These are phyloP conservation scores for Erpetoichthys calabaricus DNA, from an alignment of 2,797 vertebrate genomes.

Conservation along the genomic window DNA sequence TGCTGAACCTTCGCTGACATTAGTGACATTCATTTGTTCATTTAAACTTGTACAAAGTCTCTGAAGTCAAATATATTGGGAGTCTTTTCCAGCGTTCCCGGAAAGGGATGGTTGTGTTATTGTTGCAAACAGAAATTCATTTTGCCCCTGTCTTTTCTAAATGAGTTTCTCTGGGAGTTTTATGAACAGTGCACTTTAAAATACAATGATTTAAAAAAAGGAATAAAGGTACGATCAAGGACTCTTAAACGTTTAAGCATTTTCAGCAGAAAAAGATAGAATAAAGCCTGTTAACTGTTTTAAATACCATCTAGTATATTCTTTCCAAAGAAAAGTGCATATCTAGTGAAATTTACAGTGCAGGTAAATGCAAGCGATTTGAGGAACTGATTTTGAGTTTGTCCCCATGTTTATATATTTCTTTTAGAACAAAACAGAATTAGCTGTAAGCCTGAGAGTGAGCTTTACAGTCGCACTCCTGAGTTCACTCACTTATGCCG, in stretches of 20 bases:
- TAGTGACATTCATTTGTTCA: slow-evolving; percentile 6
- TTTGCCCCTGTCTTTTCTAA: background rate
- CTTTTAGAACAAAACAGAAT: no score
- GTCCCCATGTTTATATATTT: no score
- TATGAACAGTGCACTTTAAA: background rate
- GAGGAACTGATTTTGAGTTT: no score
- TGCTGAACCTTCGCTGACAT: slow-evolving; percentile 4
- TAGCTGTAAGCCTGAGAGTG: no score
- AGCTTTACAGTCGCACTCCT: no score
- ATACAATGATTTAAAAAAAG: background rate
- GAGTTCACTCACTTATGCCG: no score
- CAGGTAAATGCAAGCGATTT: no score
- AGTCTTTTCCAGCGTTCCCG: background rate
- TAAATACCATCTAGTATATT: no score
- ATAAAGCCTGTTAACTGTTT: no score
- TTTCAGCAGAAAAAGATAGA: no score
- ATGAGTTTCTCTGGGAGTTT: slow-evolving; percentile 3
- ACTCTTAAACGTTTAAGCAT: background rate
- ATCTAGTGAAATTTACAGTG: no score
- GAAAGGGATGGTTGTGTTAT: slow-evolving; percentile 1
- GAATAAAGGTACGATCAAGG: background rate
- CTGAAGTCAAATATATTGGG: background rate
- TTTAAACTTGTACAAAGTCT: background rate
- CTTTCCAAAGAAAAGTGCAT: no score
- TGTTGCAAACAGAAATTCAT: background rate